Evolutionary conservation across 2,113 vertebrate genomes (phyloP).

Genomic region (Paradisaea rubra): DNA sequence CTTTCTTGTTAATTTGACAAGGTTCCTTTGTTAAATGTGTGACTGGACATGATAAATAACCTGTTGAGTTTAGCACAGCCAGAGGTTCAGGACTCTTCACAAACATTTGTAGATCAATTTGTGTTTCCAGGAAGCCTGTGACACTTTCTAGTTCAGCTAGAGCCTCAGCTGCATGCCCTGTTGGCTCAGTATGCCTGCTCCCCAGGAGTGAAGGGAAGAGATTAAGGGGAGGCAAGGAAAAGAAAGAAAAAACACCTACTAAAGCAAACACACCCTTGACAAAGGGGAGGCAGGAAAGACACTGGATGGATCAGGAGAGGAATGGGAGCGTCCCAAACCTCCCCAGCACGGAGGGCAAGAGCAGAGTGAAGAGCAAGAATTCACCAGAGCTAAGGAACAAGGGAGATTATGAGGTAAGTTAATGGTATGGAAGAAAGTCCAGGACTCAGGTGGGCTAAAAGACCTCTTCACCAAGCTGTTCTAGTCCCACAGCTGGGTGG

Average conservation of each 20-base stretch:
- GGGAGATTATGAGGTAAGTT: rapidly evolving
- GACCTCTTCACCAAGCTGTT: background rate
- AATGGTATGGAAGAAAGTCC: background rate
- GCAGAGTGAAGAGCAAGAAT: background rate
- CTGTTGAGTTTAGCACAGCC: background rate
- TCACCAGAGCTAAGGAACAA: rapidly evolving
- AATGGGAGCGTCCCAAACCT: background rate
- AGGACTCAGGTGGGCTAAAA: rapidly evolving
- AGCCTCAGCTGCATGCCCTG: background rate
- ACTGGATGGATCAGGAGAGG: background rate
- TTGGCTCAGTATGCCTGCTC: background rate
- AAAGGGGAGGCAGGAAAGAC: background rate
- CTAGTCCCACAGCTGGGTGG: background rate
- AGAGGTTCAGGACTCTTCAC: background rate
- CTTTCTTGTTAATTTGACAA: background rate
- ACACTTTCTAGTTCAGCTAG: background rate
- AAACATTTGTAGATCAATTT: background rate
- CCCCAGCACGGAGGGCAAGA: background rate
- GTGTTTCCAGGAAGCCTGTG: background rate
- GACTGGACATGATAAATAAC: background rate
- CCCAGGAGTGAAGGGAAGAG: background rate
- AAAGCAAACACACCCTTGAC: background rate
- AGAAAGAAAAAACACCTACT: background rate
- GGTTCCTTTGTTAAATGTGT: background rate
- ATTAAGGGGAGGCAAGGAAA: background rate